These are phyloP conservation scores for Lutjanus erythropterus DNA, from an alignment of 2,113 vertebrate species.

Conservation along the genomic window DNA sequence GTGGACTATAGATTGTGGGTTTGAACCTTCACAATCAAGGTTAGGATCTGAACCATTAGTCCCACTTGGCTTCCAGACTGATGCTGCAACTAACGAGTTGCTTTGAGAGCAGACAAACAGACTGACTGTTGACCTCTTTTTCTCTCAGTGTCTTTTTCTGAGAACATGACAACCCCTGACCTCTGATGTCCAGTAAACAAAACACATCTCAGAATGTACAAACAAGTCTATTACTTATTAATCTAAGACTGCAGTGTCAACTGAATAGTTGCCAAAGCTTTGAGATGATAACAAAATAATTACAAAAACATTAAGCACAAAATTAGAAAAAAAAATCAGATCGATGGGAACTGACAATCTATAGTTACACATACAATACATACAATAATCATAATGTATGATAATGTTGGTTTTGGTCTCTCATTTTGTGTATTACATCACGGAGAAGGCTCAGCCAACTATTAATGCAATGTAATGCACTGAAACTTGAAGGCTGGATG, in stretches of 20 bases:
- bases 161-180: neutral
- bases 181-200: slow-evolving; percentile 6
- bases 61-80: neutral
- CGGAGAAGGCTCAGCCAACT: neutral
- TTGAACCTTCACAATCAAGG: neutral
- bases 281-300: neutral
- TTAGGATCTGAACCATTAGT: neutral
- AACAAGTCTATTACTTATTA: neutral
- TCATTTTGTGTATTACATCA: neutral
- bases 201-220: slow-evolving; percentile 3
- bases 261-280: neutral
- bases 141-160: neutral
- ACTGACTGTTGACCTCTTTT: slow-evolving; percentile 2
- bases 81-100: slow-evolving; percentile 15
- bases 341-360: neutral
- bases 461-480: neutral
- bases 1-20: neutral
- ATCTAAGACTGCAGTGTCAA: too few species aligned
- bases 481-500: neutral
- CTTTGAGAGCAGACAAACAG: slow-evolving; percentile 2
- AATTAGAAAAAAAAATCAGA: neutral
- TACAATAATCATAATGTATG: neutral
- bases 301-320: neutral
- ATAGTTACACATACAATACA: too few species aligned
- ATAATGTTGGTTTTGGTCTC: neutral